These are phyloP conservation scores for Oscheius sp. DNA, from an alignment of 2,888 invertebrate species.

Conservation along the genomic window DNA sequence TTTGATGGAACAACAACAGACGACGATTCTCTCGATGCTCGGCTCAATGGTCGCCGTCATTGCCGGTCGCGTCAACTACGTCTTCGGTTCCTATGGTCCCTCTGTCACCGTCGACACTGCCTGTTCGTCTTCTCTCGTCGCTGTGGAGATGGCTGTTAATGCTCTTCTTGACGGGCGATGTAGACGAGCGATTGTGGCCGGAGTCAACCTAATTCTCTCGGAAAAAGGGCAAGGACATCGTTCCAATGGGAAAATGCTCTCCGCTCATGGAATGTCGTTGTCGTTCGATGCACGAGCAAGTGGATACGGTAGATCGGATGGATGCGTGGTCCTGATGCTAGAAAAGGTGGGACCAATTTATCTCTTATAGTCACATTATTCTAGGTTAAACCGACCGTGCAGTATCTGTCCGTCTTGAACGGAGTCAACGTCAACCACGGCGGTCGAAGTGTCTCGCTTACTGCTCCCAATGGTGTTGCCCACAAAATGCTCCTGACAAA, in stretches of 20 bases:
- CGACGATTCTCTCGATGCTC: slow-evolving; percentile 58
- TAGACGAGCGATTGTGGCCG: slow-evolving; percentile 88
- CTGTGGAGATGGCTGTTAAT: slow-evolving; percentile 81
- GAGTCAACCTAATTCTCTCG: slow-evolving; percentile 80
- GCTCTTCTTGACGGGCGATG: slow-evolving; percentile 88
- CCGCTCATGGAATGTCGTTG: slow-evolving; percentile 71
- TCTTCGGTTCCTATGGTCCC: slow-evolving; percentile 76
- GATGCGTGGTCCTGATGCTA: slow-evolving; percentile 71
- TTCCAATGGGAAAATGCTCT: slow-evolving; percentile 70
- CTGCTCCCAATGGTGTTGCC: slow-evolving; percentile 70
- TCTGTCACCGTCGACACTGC: slow-evolving; percentile 95
- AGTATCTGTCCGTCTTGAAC: slow-evolving; percentile 51
- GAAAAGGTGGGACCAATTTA: slow-evolving; percentile 66
- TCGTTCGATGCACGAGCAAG: slow-evolving; percentile 73
- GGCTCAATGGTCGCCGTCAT: slow-evolving; percentile 61
- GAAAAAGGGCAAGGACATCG: slow-evolving; percentile 61
- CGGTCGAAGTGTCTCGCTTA: slow-evolving; percentile 71
- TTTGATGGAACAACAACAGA: slow-evolving; percentile 46
- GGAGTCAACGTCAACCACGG: slow-evolving; percentile 71
- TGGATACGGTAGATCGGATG: slow-evolving; percentile 74
- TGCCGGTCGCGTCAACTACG: slow-evolving; percentile 65
- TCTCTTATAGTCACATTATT: neutral
- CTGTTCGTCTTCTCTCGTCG: slow-evolving; percentile 92
- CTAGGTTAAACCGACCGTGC: slow-evolving; percentile 31
- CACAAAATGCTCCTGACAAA: slow-evolving; percentile 60